Evolutionary conservation across 2,888 invertebrate genomes (phyloP), one percentile per base, ranked within the genome.

Genomic region (Caenorhabditis plicata): DNA sequence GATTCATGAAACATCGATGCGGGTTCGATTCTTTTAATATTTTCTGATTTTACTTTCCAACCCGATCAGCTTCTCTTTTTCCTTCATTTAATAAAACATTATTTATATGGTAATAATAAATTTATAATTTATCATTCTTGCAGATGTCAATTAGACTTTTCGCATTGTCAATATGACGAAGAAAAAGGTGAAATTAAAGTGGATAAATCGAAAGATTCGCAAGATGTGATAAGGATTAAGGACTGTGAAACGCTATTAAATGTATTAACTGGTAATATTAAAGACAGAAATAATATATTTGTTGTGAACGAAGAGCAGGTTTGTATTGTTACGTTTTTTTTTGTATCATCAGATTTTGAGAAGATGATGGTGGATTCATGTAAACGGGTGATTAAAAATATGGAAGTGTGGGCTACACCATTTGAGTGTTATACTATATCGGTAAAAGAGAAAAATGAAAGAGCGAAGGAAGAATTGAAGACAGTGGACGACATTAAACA

Each of bases 331-430:
- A 22, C 3, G 22, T 9, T 9, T 7, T 9, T 27, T 9, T 26
- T 26, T 26, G 4, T 4, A 15, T 9, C 7, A 27, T 9, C 13
- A 13, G 13, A 27, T 27, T 9, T 13, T 13, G 48, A 27, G n/a
- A 36, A 31, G 9, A 25, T 20, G 15, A 44, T 45, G 27, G 25
- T 23, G 11, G 38, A 49, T 4, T 40, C 49, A 31, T 15, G 45
- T 13, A 17, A 13, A 4, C 41, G 38, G 13, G 20, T 60, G 1
- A 8, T 54, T 5, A 38, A 38, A 4, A 42, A 53, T 9, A 45
- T 71, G 11, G 64, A 62, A 4, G 39, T 60, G n/a, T 69, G 64
- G 44, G 70, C 64, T 22, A 64, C 68, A 8, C 72, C 72, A 5
- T 70, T 32, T 40, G 72, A 72, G 29, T 60, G 68, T 29, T 70